Conservation (phyloP, 1,140 invertebrate genomes). For the Triops longicaudatus region DNA sequence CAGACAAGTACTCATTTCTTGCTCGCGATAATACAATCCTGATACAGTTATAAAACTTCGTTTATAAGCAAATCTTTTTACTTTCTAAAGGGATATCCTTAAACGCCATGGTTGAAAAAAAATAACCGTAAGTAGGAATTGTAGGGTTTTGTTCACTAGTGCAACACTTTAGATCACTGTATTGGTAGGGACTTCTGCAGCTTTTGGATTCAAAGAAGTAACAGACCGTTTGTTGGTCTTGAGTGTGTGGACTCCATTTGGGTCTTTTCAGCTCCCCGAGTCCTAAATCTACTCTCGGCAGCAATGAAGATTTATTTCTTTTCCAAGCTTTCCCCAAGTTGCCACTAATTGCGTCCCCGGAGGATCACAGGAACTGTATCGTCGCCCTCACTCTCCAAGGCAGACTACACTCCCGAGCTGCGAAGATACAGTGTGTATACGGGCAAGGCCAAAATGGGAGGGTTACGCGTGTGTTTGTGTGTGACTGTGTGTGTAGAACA, state of each 20-base stretch:
- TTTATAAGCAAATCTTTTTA: not conserved
- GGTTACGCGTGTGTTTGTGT: constrained; percentile 10
- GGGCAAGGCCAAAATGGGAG: not conserved
- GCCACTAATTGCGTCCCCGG: not conserved
- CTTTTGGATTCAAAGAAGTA: not conserved
- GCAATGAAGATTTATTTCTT: not conserved
- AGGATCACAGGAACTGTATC: not conserved
- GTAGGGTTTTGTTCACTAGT: not conserved
- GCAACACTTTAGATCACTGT: not conserved
- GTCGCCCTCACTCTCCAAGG: not conserved
- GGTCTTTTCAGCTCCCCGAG: not conserved
- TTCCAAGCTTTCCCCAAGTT: not conserved
- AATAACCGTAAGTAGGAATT: not conserved
- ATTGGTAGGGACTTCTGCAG: not conserved
- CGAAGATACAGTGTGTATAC: not conserved
- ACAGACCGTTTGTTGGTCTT: not conserved
- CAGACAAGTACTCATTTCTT: too few species aligned
- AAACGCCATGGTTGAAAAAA: not conserved
- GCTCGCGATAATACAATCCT: too few species aligned
- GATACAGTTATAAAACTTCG: not conserved
- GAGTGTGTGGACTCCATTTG: not conserved
- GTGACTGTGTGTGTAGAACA: not conserved
- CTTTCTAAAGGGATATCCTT: not conserved
- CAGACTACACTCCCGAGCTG: not conserved
- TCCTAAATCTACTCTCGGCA: not conserved